Evolutionary conservation across 2,113 vertebrate species (phyloP), one percentile per base, ranked within the genome.

Genomic region (Protobothrops mucrosquamatus): DNA sequence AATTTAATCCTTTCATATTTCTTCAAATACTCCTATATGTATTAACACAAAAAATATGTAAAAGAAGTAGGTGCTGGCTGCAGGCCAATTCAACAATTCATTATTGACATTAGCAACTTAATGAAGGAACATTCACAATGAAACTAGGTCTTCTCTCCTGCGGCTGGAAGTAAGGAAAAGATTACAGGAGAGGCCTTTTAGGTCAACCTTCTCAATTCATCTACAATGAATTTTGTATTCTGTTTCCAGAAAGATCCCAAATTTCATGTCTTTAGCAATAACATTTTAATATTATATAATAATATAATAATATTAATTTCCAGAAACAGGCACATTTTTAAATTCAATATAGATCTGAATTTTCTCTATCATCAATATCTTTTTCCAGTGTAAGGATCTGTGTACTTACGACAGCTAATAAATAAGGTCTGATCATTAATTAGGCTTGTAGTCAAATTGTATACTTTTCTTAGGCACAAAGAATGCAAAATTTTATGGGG

Each of bases 221-320:
- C 95, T 95, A 85, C 7, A n/a, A 91, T 93, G 95, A 64, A 48
- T 18, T 43, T 92, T 88, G 46, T 96, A 26, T 24, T 56, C 57
- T 46, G 18, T n/a, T 87, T 92, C 6, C 18, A 22, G 74, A 81
- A 81, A 43, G 74, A 81, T 43, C 39, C 34, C 18, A 81, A 43
- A 81, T 81, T 43, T 81, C 6, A 81, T 22, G 18, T 81, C 34
- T 22, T 81, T 43, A 20, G 74, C 3, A 81, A 81, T 81, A 81
- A 81, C 3, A 81, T 3, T 39, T 81, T 81, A 81, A 81, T 43
- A 34, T 81, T 81, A 43, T 81, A 9, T 39, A 39, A 81, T 39
- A 81, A 22, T 43, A 39, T 81, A 43, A 81, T 3, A 43, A 81
- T 43, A 34, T 2, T 1, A 7, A 81, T 81, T 81, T 43, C 34